Evolutionary conservation across 2,113 vertebrate genomes (phyloP).

Genomic region (Oxyruncus cristatus): DNA sequence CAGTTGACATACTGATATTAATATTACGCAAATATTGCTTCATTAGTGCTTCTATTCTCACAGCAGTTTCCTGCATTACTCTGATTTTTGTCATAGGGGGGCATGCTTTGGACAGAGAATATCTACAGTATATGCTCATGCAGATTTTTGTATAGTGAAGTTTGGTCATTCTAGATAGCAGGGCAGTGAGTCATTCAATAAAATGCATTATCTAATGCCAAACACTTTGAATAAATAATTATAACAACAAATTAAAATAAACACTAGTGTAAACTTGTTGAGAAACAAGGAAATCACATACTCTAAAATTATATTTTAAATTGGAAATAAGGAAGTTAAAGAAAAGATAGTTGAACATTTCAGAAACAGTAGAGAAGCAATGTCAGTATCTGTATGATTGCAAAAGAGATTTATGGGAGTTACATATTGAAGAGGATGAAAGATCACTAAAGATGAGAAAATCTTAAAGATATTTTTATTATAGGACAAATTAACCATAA

Average conservation of each 20-base stretch:
- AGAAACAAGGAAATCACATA: not conserved
- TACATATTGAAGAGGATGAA: not conserved
- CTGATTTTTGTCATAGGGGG: not conserved
- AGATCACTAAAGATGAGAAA: not conserved
- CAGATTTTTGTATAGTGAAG: not conserved
- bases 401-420: not conserved
- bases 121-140: not conserved
- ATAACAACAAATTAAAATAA: not conserved
- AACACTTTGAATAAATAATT: not conserved
- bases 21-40: not conserved
- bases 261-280: not conserved
- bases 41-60: not conserved
- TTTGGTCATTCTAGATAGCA: not conserved
- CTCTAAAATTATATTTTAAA: not conserved
- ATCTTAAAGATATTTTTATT: conserved; percentile 2
- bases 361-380: not conserved
- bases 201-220: not conserved
- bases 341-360: not conserved
- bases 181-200: not conserved
- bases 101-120: not conserved
- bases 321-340: not conserved
- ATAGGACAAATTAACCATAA: not conserved
- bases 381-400: rapidly evolving
- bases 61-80: not conserved
- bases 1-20: not conserved